Base-by-base conservation (phyloP, 2,797 vertebrate species). In the Cyclopterus lumpus region DNA sequence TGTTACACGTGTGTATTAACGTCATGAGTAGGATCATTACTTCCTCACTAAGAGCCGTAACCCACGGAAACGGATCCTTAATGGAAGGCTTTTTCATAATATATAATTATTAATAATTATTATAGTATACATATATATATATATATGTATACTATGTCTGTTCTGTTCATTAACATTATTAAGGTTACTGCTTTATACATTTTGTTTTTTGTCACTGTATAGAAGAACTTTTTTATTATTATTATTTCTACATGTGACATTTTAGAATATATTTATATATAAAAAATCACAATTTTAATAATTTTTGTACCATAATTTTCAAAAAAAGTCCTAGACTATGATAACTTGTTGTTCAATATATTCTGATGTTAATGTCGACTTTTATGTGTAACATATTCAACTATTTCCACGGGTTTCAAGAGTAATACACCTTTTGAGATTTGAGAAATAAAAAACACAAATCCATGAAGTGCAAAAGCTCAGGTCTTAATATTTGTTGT, bases 11-110 rank as follows among this genome's bases (percentile, higher is more conserved):
- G 12, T 67, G 36, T 53, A 28, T 12, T 53, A 58, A 66, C 0
- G 5, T 61, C 70, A 66, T 54, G 32, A 65, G 24, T 67, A 42
- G 32, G 26, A 46, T 74, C 30, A 60, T 63, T 64, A 51, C 86
- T 88, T 87, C 83, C 79, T 83, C 81, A 78, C 58, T 30, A 67
- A 34, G 20, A 66, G 80, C 54, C 71, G 18, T 60, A 49, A 51
- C 34, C 26, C 20, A 15, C 22, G 61, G 6, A 60, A 48, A 67
- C 12, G 61, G 16, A 67, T 42, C 6, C 26, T 42, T 46, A n/a
- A 64, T 40, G 16, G 3, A 22, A 68, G 6, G 5, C 2, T 67
- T 67, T 48, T 54, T 28, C 1, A 53, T 16, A 60, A 2, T 24
- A 12, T 51, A 14, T 51, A 51, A 48, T 48, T 8, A 8, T n/a